Base-by-base conservation (phyloP, 2,113 vertebrate genomes). In the Gulo gulo region DNA sequence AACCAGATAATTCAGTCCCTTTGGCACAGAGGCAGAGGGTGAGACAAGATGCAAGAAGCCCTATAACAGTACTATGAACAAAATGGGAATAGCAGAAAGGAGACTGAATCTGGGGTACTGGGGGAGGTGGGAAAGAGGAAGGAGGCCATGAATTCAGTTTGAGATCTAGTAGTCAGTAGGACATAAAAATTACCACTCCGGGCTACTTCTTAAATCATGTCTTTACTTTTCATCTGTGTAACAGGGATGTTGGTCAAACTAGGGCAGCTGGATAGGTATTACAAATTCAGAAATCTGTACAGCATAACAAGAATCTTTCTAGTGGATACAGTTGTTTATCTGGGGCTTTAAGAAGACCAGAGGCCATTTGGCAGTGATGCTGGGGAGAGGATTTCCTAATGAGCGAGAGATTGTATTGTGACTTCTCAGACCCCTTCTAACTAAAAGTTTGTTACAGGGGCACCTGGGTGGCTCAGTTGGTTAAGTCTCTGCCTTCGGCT, bases 341-440 rank as follows among this genome's bases (percentile, higher is more conserved):
- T 39, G 4, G 94, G 65, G 34, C 78, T 83, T 71, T 84, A 71
- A 92, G 39, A 95, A 91, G 20, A 71, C 18, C 18, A 42, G 55
- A 96, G 50, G 18, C n/a, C 31, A 7, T 85, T 86, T 90, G 67
- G 94, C 47, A 83, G 29, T 74, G 24, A 36, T 65, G 61, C 82
- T 69, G 31, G 94, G n/a, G 21, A 91, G 21, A 88, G 21, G 21
- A 29, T 84, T 96, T 91, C 82, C 94, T 95, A 92, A 34, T 73
- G 57, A 91, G 34, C 18, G 18, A 59, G 36, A 91, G 47, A 2
- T 85, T 61, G 39, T 24, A 42, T 23, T 84, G 14, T 92, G 85
- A 94, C 34, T 12, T 91, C 69, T 79, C 57, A 91, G 59, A 34
- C 69, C 18, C n/a, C 36, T 89, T 95, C 39, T 76, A 14, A 65